These are phyloP conservation scores for Ormia ochracea DNA, from an alignment of 2,888 invertebrate species.

Conservation along the genomic window DNA sequence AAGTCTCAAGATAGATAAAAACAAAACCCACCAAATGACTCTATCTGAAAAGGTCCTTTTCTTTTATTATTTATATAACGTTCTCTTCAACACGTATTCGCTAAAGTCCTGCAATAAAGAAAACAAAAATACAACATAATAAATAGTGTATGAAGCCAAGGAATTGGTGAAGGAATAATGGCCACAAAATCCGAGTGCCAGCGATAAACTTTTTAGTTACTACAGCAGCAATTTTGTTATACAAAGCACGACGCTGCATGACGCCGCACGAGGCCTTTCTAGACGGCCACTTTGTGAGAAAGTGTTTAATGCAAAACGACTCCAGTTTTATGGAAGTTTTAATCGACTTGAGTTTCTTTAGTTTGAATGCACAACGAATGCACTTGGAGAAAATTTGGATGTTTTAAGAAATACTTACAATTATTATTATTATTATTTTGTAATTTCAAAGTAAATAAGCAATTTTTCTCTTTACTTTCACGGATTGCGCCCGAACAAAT, in stretches of 20 bases:
- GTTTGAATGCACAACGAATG: too few relatives aligned
- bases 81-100: constrained; percentile 2
- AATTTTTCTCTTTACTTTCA: too few relatives aligned
- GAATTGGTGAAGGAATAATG: not conserved
- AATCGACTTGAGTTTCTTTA: too few relatives aligned
- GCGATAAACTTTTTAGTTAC: constrained; percentile 57
- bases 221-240: constrained; percentile 40
- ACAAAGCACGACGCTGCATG: not conserved
- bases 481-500: too few relatives aligned
- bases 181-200: constrained; percentile 2
- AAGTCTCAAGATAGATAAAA: not conserved
- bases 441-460: too few relatives aligned
- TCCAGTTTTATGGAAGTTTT: too few relatives aligned
- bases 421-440: too few relatives aligned
- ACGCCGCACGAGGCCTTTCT: not conserved
- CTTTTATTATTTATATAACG: not conserved
- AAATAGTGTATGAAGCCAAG: not conserved
- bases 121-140: not conserved
- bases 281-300: not conserved
- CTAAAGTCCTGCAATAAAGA: not conserved
- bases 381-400: too few relatives aligned
- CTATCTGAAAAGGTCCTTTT: not conserved
- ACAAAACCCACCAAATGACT: not conserved
- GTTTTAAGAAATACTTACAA: too few relatives aligned
- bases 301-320: too few relatives aligned